phyloP scores from a whole-genome alignment of 2,113 vertebrate species.

The Mobula hypostoma region DNA sequence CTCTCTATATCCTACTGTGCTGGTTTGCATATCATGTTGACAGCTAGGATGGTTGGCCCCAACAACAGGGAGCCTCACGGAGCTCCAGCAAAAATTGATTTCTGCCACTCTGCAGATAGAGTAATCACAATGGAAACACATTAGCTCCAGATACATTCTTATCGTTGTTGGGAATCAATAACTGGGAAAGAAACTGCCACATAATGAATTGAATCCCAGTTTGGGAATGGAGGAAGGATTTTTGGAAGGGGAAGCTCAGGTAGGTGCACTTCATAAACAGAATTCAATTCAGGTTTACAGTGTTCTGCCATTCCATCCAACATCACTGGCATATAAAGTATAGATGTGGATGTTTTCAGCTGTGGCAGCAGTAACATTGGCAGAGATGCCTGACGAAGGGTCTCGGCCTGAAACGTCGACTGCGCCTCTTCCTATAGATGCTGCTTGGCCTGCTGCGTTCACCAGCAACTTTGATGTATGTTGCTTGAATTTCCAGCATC shows the following conservation, averaged over 20 bases:
- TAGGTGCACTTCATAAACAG: background rate
- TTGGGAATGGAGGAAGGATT: background rate
- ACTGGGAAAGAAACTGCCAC: background rate
- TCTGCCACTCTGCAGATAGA: background rate
- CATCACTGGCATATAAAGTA: background rate
- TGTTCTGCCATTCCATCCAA: background rate
- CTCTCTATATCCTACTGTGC: too few relatives aligned
- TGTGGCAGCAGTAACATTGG: background rate
- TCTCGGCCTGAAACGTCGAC: too few relatives aligned
- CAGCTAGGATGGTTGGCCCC: too few relatives aligned
- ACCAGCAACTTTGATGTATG: too few relatives aligned
- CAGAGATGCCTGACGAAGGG: too few relatives aligned
- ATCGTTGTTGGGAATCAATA: background rate
- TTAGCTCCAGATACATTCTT: background rate
- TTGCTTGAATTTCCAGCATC: too few relatives aligned
- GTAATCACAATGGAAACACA: background rate
- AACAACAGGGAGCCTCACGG: too few relatives aligned
- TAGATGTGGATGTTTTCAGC: slow-evolving; percentile 22
- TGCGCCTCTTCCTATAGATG: too few relatives aligned
- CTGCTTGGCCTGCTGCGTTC: too few relatives aligned
- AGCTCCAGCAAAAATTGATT: background rate
- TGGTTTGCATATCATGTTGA: too few relatives aligned
- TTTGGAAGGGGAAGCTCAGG: background rate
- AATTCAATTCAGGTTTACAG: background rate
- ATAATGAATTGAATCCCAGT: background rate